A percentile compares a stretch with the other conserved stretches of the same genome.
Evolutionary conservation across 2,113 vertebrate species (phyloP).

Genomic region (Zingel zingel): DNA sequence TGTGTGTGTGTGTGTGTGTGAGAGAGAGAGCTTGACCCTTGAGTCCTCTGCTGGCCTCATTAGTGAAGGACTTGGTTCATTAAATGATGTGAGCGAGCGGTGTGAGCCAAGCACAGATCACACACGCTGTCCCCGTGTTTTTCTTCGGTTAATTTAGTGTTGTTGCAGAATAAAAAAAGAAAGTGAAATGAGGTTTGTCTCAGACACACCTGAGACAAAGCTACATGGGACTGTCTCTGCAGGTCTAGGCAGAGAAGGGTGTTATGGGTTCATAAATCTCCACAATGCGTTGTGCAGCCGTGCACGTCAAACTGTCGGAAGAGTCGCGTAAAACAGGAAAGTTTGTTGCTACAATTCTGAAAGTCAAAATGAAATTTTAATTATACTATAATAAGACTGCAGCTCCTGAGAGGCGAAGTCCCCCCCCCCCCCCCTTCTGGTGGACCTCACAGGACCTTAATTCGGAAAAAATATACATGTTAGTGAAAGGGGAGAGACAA

Average conservation of each 20-base stretch:
- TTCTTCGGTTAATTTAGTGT: slow-evolving; percentile 24
- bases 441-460: no score
- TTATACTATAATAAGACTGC: neutral
- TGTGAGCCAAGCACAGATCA: slow-evolving; percentile 51
- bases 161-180: slow-evolving; percentile 15
- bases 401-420: no score
- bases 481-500: no score
- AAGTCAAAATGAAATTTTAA: neutral
- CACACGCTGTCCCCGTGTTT: slow-evolving; percentile 53
- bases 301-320: neutral
- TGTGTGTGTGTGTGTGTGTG: neutral
- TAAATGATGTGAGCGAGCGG: slow-evolving; percentile 69
- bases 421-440: no score
- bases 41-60: slow-evolving; percentile 74
- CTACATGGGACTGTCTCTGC: neutral
- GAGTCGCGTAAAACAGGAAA: neutral
- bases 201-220: slow-evolving; percentile 14
- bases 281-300: neutral
- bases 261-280: neutral
- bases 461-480: no score
- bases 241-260: neutral
- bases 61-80: slow-evolving; percentile 78
- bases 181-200: neutral
- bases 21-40: slow-evolving; percentile 57
- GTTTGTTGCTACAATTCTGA: neutral